Conservation (phyloP, 1,140 invertebrate species). For the Ostrea edulis region DNA sequence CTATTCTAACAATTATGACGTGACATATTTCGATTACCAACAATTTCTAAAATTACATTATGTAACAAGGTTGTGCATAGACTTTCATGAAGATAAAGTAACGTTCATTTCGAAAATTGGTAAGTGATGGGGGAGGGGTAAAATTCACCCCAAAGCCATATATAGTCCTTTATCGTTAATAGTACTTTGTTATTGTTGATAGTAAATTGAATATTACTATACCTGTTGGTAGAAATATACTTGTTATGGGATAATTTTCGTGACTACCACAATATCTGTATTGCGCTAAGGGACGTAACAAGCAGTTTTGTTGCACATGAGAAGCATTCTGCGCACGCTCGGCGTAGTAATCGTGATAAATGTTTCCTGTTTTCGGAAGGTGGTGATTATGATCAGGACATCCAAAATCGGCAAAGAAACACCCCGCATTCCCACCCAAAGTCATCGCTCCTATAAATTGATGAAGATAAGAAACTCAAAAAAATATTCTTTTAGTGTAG, state of each 20-base stretch:
- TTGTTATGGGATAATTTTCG: constrained; percentile 47
- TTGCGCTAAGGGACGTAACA: constrained; percentile 48
- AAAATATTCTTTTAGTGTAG: too few species aligned
- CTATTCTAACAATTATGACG: too few species aligned
- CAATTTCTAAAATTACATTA: too few species aligned
- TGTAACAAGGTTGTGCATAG: too few species aligned
- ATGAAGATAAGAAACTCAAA: not conserved
- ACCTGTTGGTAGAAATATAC: constrained; percentile 62
- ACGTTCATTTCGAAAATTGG: too few species aligned
- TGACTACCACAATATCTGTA: constrained; percentile 56
- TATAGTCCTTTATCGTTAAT: too few species aligned
- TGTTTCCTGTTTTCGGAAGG: not conserved
- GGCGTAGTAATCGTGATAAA: constrained; percentile 39
- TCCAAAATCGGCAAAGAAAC: constrained; percentile 61
- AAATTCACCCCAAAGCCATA: too few species aligned
- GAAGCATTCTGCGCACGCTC: constrained; percentile 45
- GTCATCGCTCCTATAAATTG: constrained; percentile 61
- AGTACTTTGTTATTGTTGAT: too few species aligned
- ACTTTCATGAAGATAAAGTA: too few species aligned
- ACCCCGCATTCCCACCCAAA: constrained; percentile 58
- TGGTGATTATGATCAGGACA: constrained; percentile 48
- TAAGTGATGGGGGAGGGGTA: too few species aligned
- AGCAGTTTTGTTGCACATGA: constrained; percentile 48
- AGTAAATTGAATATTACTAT: not conserved
- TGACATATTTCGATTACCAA: too few species aligned